These are phyloP conservation scores for Dynastes tityus DNA, from an alignment of 2,888 invertebrate species.

Conservation along the genomic window DNA sequence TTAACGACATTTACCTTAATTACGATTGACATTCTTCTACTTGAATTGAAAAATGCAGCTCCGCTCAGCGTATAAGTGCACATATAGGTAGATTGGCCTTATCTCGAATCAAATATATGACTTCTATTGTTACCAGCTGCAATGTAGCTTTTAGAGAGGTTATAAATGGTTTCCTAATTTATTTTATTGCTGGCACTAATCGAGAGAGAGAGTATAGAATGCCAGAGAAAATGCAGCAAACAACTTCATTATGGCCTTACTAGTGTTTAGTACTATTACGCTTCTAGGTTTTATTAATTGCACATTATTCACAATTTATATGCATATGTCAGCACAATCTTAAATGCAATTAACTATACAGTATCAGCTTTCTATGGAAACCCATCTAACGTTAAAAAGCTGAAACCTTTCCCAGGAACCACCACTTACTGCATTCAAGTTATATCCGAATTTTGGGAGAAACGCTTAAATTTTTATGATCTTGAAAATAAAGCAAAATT, in stretches of 20 bases:
- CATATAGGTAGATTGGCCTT: slow-evolving; percentile 23
- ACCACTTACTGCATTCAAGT: too few species aligned
- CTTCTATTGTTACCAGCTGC: slow-evolving; percentile 21
- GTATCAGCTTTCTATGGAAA: too few species aligned
- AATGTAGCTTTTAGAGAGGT: slow-evolving; percentile 15
- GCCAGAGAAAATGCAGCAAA: slow-evolving; percentile 15
- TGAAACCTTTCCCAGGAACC: too few species aligned
- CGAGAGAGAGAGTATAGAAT: neutral
- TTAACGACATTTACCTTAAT: slow-evolving; percentile 32
- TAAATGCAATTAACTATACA: neutral
- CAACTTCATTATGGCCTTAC: slow-evolving; percentile 13
- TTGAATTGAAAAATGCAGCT: slow-evolving; percentile 4
- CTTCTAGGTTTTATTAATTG: neutral
- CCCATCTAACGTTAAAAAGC: too few species aligned
- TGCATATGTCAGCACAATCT: neutral
- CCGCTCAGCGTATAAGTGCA: neutral
- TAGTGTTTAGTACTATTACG: neutral
- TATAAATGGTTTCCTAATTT: slow-evolving; percentile 22
- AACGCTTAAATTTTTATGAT: too few species aligned
- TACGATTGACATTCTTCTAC: slow-evolving; percentile 20
- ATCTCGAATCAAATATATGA: slow-evolving; percentile 38
- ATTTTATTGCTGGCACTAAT: slow-evolving; percentile 9
- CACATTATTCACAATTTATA: slow-evolving; percentile 1
- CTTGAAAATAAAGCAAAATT: too few species aligned
- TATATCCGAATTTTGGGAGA: too few species aligned